Conservation (phyloP, 2,888 invertebrate genomes). For the Nemurella pictetii region DNA sequence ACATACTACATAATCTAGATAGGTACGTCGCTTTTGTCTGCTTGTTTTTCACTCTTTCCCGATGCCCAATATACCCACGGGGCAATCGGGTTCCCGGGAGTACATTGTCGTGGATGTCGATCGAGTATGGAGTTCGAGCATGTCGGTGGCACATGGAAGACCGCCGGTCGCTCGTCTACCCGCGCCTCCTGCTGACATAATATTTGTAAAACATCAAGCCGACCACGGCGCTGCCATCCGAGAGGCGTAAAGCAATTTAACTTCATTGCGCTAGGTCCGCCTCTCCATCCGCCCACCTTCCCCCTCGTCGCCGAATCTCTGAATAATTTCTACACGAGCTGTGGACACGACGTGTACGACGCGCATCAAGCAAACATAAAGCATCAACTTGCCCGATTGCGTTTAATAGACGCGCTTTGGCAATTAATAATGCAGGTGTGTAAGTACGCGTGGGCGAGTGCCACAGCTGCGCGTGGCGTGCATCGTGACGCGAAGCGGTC, state of each 20-base stretch:
- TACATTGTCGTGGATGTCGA: background rate
- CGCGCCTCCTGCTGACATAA: background rate
- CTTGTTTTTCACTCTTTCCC: background rate
- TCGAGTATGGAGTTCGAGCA: no score
- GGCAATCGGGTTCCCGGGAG: background rate
- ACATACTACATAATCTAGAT: no score
- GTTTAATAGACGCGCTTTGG: background rate
- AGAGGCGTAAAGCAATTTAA: background rate
- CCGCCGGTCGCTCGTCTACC: no score
- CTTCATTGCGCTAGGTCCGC: background rate
- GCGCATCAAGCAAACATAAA: background rate
- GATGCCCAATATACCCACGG: background rate
- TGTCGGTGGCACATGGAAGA: no score
- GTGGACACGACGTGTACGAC: background rate
- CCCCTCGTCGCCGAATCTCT: background rate
- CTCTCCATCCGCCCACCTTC: background rate
- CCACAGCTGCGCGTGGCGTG: background rate
- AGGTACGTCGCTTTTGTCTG: background rate
- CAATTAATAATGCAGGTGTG: background rate
- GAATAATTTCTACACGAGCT: background rate
- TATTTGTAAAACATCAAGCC: background rate
- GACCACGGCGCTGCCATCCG: background rate
- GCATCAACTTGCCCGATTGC: background rate
- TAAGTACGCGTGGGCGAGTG: background rate
- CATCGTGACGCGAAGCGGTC: background rate